A percentile compares a stretch with the other conserved stretches of the same genome.
These are phyloP conservation scores for Sebastes steindachneri DNA, from an alignment of 2,797 vertebrate genomes.

Conservation along the genomic window DNA sequence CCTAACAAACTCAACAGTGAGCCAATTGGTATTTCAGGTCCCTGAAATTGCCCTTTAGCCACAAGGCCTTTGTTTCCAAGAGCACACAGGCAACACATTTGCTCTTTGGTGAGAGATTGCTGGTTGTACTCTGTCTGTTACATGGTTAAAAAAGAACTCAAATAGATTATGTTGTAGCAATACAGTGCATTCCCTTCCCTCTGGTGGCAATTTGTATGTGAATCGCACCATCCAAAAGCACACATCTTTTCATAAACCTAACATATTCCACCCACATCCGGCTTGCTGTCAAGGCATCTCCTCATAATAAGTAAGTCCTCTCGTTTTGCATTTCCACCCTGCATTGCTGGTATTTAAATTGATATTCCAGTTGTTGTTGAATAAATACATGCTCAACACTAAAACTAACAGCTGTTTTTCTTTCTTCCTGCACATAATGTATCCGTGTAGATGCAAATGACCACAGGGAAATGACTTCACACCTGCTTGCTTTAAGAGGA, in stretches of 20 bases:
- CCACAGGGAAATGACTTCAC: neutral
- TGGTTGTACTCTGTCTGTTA: conserved; percentile 5
- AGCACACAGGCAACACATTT: conserved; percentile 8
- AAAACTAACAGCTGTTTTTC: neutral
- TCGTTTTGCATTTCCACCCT: conserved; percentile 9
- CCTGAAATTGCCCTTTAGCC: conserved; percentile 66
- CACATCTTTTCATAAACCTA: conserved; percentile 21
- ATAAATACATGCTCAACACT: neutral
- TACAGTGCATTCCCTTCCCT: neutral
- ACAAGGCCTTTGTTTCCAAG: conserved; percentile 27
- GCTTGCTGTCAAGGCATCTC: conserved; percentile 30
- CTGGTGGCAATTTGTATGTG: conserved; percentile 25
- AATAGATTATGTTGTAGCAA: neutral
- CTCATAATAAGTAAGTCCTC: conserved; percentile 7
- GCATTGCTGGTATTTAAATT: conserved; percentile 18
- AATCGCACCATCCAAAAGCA: neutral
- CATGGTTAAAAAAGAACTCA: neutral
- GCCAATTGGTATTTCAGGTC: conserved; percentile 61
- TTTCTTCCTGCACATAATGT: neutral
- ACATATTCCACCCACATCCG: conserved; percentile 43
- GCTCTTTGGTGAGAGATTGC: neutral
- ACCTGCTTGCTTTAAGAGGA: conserved; percentile 1
- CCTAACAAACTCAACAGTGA: conserved; percentile 68
- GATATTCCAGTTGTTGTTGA: conserved; percentile 14
- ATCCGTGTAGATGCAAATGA: neutral